Conservation (phyloP, 2,888 invertebrate species). For the Phrixothrix hirtus region DNA sequence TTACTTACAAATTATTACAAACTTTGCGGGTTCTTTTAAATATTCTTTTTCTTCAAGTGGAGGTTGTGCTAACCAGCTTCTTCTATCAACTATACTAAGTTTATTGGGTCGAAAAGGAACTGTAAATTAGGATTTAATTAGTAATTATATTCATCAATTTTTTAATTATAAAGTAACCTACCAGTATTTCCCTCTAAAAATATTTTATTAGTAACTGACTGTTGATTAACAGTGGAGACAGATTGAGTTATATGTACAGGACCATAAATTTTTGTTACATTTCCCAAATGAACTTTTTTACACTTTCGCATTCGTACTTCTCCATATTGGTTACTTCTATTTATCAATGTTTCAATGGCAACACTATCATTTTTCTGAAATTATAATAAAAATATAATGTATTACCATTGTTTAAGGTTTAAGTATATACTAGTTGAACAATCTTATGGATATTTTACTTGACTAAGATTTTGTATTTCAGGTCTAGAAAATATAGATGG, state of each 20-base stretch:
- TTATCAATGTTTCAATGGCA: background rate
- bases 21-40: constrained; percentile 53
- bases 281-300: constrained; percentile 16
- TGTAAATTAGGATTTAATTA: too few relatives aligned
- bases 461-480: too few relatives aligned
- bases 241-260: constrained; percentile 15
- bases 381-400: too few relatives aligned
- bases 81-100: constrained; percentile 48
- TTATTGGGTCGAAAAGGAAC: too few relatives aligned
- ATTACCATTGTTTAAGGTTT: too few relatives aligned
- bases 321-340: constrained; percentile 9
- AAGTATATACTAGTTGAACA: too few relatives aligned
- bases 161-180: constrained; percentile 5
- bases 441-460: too few relatives aligned
- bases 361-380: background rate
- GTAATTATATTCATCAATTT: too few relatives aligned
- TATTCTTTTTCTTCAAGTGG: constrained; percentile 50
- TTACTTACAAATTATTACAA: constrained; percentile 58
- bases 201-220: constrained; percentile 10
- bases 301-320: constrained; percentile 10
- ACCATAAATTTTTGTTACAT: constrained; percentile 17
- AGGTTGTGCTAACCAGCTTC: constrained; percentile 58
- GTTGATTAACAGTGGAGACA: background rate
- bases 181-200: constrained; percentile 9
- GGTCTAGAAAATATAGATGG: too few relatives aligned